Conservation (phyloP, 2,113 vertebrate species). For the Alectura lathami region DNA sequence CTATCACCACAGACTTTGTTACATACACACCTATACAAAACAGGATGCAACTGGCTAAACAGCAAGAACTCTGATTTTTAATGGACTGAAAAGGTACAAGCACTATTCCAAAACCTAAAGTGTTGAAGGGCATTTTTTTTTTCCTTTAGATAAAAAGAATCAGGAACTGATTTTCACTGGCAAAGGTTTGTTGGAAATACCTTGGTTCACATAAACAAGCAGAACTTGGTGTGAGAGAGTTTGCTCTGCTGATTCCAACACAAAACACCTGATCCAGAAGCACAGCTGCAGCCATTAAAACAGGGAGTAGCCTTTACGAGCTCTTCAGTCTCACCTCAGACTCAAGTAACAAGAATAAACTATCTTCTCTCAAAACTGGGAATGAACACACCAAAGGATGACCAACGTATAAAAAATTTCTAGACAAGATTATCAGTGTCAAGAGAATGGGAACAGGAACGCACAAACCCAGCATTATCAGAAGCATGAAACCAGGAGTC, state of each 20-base stretch:
- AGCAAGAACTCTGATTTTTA: neutral
- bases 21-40: neutral
- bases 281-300: neutral
- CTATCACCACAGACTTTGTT: accelerated
- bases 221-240: neutral
- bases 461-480: neutral
- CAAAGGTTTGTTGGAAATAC: neutral
- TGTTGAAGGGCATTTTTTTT: neutral
- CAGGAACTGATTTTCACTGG: neutral
- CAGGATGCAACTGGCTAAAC: neutral
- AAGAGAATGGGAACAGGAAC: neutral
- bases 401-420: neutral
- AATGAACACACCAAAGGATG: neutral
- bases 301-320: accelerated
- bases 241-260: neutral
- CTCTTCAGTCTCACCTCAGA: neutral
- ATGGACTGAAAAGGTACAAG: neutral
- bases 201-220: neutral
- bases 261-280: neutral
- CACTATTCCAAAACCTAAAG: neutral
- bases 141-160: accelerated
- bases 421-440: neutral
- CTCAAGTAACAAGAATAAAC: neutral
- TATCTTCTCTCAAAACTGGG: neutral
- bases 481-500: neutral